A percentile compares a stretch with the other conserved stretches of the same genome.
Evolutionary conservation across 2,797 vertebrate species (phyloP).

Genomic region (Pagetopsis macropterus): DNA sequence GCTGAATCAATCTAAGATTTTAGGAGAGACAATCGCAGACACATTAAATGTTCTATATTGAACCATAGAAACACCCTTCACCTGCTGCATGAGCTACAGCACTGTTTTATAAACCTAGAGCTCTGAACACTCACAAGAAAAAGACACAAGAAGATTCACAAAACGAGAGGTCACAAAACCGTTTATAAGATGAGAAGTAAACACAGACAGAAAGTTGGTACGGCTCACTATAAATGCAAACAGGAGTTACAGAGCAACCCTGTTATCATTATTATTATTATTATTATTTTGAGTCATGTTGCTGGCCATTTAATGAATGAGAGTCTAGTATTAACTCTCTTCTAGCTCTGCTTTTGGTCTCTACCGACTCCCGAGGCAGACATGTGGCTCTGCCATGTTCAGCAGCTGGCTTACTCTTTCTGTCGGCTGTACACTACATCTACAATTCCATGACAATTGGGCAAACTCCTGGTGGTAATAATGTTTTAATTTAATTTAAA

Average conservation of each 20-base stretch:
- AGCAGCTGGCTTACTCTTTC: neutral
- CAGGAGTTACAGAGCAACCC: neutral
- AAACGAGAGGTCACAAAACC: neutral
- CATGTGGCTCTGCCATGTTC: neutral
- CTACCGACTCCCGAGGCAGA: neutral
- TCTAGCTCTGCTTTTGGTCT: neutral
- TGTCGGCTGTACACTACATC: neutral
- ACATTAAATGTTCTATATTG: neutral
- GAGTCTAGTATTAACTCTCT: neutral
- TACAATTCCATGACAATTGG: neutral
- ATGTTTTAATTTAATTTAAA: constrained; percentile 2
- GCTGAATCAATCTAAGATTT: neutral
- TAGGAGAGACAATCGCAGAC: neutral
- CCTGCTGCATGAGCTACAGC: neutral
- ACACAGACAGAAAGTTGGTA: neutral
- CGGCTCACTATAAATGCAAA: neutral
- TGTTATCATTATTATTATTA: neutral
- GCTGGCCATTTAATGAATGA: neutral
- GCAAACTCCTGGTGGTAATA: neutral
- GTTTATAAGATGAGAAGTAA: neutral
- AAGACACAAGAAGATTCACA: neutral
- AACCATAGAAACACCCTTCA: neutral
- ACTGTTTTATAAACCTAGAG: neutral
- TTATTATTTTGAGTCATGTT: neutral
- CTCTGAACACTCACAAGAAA: neutral